Base-by-base conservation (phyloP, 2,797 vertebrate species). In the Darevskia mixta region DNA sequence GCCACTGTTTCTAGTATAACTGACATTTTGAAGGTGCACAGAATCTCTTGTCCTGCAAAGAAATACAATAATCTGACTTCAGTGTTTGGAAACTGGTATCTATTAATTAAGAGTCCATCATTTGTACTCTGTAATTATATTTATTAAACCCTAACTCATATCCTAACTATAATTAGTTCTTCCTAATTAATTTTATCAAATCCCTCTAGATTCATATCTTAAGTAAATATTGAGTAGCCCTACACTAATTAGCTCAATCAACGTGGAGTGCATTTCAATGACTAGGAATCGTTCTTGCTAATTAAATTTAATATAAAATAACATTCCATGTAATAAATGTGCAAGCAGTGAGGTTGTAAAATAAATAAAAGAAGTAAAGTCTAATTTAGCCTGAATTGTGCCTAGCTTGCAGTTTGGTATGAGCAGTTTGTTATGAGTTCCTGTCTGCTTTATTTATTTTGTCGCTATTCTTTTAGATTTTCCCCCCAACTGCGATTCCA, bases 221-320 rank as follows among this genome's bases (percentile, higher is more conserved):
- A 96, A 96, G 96, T 97, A 97, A 97, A 97, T 97, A 97, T 97
- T 97, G 97, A 97, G 97, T 97, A 97, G 96, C 96, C 97, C 93
- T 94, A 94, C 94, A 94, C 95, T 97, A 97, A 97, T 97, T 97
- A 97, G 96, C 97, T 97, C 96, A 95, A 96, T 97, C 96, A 97
- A 96, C 66, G 92, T 95, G 94, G 92, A 96, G 92, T 94, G 94
- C 95, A 95, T 97, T 97, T 97, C 95, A 95, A 96, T 93, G 88
- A 95, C 91, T 93, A 88, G 90, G 95, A 95, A 96, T 96, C 95
- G 92, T 95, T 95, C 87, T 45, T 95, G 95, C 93, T 96, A 97
- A 97, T 96, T 97, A 95, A 95, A 96, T 95, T 90, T 95, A 94
- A 90, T 95, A 95, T 94, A 95, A 96, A 97, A 96, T 96, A 95